These are phyloP conservation scores for Drosophila tropicalis DNA, from an alignment of 1,140 invertebrate genomes.

Conservation along the genomic window DNA sequence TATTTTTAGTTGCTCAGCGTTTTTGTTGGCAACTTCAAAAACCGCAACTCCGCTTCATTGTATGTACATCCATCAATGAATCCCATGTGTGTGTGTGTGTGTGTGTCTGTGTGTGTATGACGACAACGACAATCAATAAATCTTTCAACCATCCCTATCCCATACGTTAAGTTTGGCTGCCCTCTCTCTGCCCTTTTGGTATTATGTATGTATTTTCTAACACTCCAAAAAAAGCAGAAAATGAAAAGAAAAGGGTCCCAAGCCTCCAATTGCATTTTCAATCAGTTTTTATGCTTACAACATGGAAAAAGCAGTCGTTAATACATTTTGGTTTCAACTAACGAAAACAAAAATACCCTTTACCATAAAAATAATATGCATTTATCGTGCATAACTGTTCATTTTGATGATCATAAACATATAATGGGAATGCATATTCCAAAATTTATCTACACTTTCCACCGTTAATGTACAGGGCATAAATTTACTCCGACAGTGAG, in stretches of 20 bases:
- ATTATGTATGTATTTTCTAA: conserved; percentile 69
- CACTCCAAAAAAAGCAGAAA: conserved; percentile 20
- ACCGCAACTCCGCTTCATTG: conserved; percentile 75
- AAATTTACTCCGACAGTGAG: background rate
- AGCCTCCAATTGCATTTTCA: conserved; percentile 77
- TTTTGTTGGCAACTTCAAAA: conserved; percentile 78
- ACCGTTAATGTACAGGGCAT: too few relatives aligned
- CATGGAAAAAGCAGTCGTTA: conserved; percentile 22
- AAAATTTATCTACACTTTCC: too few relatives aligned
- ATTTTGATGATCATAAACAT: too few relatives aligned
- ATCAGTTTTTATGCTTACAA: conserved; percentile 71
- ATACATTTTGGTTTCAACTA: background rate
- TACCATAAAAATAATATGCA: too few relatives aligned
- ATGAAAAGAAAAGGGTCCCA: conserved; percentile 56
- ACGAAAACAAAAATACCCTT: background rate
- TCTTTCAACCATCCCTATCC: conserved; percentile 56
- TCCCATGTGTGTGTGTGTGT: conserved; percentile 43
- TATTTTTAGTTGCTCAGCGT: conserved; percentile 80
- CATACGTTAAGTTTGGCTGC: background rate
- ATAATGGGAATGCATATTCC: too few relatives aligned
- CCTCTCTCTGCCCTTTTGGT: conserved; percentile 53
- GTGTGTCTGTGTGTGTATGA: conserved; percentile 48
- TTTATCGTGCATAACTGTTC: too few relatives aligned
- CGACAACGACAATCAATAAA: conserved; percentile 74
- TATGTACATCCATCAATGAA: conserved; percentile 40